These are phyloP conservation scores for Catharus minimus DNA, from an alignment of 2,113 vertebrate genomes.

Conservation along the genomic window DNA sequence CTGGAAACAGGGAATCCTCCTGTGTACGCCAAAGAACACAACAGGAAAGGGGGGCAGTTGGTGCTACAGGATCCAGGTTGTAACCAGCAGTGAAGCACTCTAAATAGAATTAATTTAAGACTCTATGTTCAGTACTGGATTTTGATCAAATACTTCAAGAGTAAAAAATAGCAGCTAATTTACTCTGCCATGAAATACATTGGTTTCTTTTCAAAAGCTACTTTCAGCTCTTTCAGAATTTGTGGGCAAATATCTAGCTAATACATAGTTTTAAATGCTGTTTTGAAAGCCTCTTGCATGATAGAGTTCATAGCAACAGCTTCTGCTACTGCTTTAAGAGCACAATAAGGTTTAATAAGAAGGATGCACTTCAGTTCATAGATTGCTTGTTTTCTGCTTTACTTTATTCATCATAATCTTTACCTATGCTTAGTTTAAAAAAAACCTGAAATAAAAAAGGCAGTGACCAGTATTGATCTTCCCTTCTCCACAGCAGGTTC, in stretches of 20 bases:
- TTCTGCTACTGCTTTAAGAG: conserved; percentile 25
- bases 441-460: background rate
- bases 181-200: conserved; percentile 14
- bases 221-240: conserved; percentile 47
- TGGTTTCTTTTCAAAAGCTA: conserved; percentile 54
- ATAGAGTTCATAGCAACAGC: conserved; percentile 29
- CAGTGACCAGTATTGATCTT: conserved; percentile 42
- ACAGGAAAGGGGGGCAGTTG: background rate
- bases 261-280: conserved; percentile 47
- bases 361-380: conserved; percentile 12
- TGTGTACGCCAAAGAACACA: fast-evolving
- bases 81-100: background rate
- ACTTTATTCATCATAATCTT: conserved; percentile 42
- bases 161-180: conserved; percentile 25
- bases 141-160: conserved; percentile 44
- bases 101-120: conserved; percentile 4
- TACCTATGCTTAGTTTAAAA: background rate
- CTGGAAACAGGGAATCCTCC: fast-evolving
- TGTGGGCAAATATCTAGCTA: conserved; percentile 43
- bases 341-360: conserved; percentile 34
- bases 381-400: conserved; percentile 54
- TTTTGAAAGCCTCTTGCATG: conserved; percentile 62
- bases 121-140: background rate
- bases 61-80: background rate
- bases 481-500: conserved; percentile 24